A percentile compares a stretch with the other conserved stretches of the same genome.
phyloP scores from a whole-genome alignment of 2,113 vertebrate species.

The Xiphophorus couchianus region DNA sequence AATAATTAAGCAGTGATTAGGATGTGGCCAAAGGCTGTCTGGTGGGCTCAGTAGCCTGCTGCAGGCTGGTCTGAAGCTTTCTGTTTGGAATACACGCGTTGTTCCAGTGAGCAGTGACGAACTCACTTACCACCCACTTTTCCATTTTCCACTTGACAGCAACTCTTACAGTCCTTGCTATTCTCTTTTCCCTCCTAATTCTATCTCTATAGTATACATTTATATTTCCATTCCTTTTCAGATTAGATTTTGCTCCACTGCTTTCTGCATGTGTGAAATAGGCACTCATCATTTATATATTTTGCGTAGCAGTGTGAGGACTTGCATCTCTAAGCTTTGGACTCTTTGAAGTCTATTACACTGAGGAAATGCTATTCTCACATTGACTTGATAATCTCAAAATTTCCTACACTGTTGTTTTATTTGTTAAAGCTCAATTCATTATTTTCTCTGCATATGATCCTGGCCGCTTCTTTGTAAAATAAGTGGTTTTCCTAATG shows the following conservation, averaged over 20 bases:
- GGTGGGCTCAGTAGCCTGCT: slow-evolving; percentile 44
- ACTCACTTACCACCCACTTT: slow-evolving; percentile 55
- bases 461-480: slow-evolving; percentile 23
- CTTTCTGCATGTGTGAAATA: slow-evolving; percentile 26
- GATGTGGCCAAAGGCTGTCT: slow-evolving; percentile 68
- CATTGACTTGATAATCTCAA: slow-evolving; percentile 45
- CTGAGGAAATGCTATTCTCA: slow-evolving; percentile 26
- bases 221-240: slow-evolving; percentile 11
- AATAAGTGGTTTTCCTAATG: slow-evolving; percentile 43
- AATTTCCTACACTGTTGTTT: slow-evolving; percentile 20
- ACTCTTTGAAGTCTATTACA: slow-evolving; percentile 37
- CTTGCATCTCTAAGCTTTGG: slow-evolving; percentile 27
- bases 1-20: slow-evolving; percentile 74
- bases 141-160: slow-evolving; percentile 62
- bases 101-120: slow-evolving; percentile 35
- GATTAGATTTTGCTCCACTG: slow-evolving; percentile 37
- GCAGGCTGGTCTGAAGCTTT: slow-evolving; percentile 44
- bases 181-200: slow-evolving; percentile 25
- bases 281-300: slow-evolving; percentile 49
- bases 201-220: slow-evolving; percentile 16
- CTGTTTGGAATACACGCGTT: slow-evolving; percentile 26
- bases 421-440: slow-evolving; percentile 29
- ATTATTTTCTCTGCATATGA: slow-evolving; percentile 16
- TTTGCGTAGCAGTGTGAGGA: slow-evolving; percentile 11
- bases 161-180: slow-evolving; percentile 35